A percentile compares a stretch with the other conserved stretches of the same genome.
Evolutionary conservation across 2,113 vertebrate species (phyloP).

Genomic region (Egretta garzetta): DNA sequence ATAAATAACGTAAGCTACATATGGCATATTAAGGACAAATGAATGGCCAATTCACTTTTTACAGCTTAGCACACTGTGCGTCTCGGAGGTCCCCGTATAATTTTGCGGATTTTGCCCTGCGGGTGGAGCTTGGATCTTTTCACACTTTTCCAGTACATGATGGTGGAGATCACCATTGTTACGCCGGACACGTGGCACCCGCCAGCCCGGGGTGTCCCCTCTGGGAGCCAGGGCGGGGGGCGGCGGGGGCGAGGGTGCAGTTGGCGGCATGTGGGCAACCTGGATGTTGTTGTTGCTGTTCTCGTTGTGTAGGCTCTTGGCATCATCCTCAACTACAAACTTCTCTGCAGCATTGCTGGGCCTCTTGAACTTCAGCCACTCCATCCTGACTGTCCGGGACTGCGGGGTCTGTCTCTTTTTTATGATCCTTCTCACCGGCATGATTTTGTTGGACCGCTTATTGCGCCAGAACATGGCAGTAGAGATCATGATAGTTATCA

Average conservation of each 20-base stretch:
- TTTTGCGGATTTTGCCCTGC: conserved; percentile 85
- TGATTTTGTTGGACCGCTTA: conserved; percentile 91
- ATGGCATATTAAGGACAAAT: conserved; percentile 72
- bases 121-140: conserved; percentile 87
- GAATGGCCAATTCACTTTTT: conserved; percentile 62
- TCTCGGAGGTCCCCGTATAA: conserved; percentile 79
- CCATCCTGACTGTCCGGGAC: conserved; percentile 67
- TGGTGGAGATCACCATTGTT: conserved; percentile 86
- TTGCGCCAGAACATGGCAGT: conserved; percentile 94
- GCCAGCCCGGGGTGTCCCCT: conserved; percentile 22
- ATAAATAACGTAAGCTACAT: background rate
- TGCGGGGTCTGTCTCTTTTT: conserved; percentile 77
- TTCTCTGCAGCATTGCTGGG: conserved; percentile 68
- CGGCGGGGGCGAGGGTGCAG: conserved; percentile 76
- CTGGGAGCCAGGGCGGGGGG: conserved; percentile 37
- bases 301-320: conserved; percentile 45
- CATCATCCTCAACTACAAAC: conserved; percentile 71
- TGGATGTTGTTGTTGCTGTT: conserved; percentile 77
- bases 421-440: conserved; percentile 85
- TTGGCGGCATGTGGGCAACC: conserved; percentile 39
- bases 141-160: conserved; percentile 85
- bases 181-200: conserved; percentile 84
- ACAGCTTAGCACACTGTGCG: conserved; percentile 60
- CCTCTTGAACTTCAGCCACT: conserved; percentile 79
- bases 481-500: conserved; percentile 91